Evolutionary conservation across 1,140 invertebrate species (phyloP).

Genomic region (Pseudoatta argentina): DNA sequence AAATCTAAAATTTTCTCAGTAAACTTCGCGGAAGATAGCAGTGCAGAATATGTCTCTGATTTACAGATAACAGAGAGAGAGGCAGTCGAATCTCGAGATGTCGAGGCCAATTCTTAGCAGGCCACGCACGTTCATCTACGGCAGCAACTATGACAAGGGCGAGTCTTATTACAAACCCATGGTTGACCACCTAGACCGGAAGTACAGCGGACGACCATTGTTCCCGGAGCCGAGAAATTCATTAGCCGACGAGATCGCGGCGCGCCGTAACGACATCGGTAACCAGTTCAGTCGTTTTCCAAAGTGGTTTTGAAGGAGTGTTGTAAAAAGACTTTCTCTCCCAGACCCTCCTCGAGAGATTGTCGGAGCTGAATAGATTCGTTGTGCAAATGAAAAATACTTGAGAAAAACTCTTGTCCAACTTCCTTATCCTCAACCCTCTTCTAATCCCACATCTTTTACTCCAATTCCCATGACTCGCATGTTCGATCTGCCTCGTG

Average conservation of each 20-base stretch:
- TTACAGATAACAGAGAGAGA: constrained; percentile 61
- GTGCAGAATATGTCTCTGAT: constrained; percentile 14
- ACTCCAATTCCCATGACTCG: constrained; percentile 17
- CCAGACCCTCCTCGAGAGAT: constrained; percentile 60
- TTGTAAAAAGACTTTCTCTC: constrained; percentile 68
- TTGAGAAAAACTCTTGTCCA: constrained; percentile 58
- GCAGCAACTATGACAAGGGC: constrained; percentile 93
- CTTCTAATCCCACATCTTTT: background rate
- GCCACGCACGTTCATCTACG: constrained; percentile 91
- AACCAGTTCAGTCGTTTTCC: constrained; percentile 86
- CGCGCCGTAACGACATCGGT: constrained; percentile 86
- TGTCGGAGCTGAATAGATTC: constrained; percentile 58
- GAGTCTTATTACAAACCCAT: constrained; percentile 92
- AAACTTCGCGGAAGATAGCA: constrained; percentile 8
- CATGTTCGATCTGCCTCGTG: constrained; percentile 37
- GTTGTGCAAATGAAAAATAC: constrained; percentile 50
- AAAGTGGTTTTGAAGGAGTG: constrained; percentile 85
- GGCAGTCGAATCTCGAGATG: constrained; percentile 73
- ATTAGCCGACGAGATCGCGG: constrained; percentile 85
- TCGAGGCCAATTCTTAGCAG: constrained; percentile 87
- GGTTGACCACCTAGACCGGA: constrained; percentile 91
- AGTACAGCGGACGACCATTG: constrained; percentile 87
- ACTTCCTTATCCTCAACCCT: background rate
- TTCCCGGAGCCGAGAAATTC: constrained; percentile 85
- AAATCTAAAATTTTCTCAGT: background rate